Percentiles rank a stretch among this genome's conserved stretches.
Evolutionary conservation across 2,113 vertebrate genomes (phyloP).

Genomic region (Ictidomys tridecemlineatus): DNA sequence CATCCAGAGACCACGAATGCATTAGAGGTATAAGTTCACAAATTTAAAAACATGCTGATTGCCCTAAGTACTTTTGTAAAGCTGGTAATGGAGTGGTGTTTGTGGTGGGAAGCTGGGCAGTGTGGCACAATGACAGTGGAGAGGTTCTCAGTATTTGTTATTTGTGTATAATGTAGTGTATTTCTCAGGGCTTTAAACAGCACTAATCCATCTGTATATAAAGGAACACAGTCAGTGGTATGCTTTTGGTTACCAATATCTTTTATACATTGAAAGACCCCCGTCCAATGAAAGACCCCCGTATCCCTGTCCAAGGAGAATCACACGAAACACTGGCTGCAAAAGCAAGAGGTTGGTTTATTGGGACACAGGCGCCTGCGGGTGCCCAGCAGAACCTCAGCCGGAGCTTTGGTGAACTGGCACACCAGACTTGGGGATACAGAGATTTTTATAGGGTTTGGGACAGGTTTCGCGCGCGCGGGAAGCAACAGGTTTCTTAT

Average conservation of each 20-base stretch:
- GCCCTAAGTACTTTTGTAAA: not conserved
- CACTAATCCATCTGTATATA: not conserved
- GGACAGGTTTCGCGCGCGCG: no score
- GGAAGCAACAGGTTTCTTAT: no score
- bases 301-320: no score
- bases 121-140: not conserved
- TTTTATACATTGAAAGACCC: no score
- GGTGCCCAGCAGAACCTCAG: no score
- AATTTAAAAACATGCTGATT: not conserved
- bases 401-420: no score
- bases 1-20: not conserved
- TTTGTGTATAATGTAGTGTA: not conserved
- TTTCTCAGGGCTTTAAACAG: slow-evolving; percentile 4
- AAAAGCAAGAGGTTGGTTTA: no score
- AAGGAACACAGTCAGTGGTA: not conserved
- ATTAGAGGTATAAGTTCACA: not conserved
- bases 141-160: not conserved
- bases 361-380: no score
- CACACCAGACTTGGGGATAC: no score
- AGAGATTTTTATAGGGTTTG: no score
- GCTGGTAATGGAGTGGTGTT: not conserved
- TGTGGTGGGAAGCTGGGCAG: not conserved
- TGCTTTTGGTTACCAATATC: not conserved
- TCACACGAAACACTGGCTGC: no score
- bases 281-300: no score